These are phyloP conservation scores for Halictus ligatus DNA, from an alignment of 2,888 invertebrate genomes.

Conservation along the genomic window DNA sequence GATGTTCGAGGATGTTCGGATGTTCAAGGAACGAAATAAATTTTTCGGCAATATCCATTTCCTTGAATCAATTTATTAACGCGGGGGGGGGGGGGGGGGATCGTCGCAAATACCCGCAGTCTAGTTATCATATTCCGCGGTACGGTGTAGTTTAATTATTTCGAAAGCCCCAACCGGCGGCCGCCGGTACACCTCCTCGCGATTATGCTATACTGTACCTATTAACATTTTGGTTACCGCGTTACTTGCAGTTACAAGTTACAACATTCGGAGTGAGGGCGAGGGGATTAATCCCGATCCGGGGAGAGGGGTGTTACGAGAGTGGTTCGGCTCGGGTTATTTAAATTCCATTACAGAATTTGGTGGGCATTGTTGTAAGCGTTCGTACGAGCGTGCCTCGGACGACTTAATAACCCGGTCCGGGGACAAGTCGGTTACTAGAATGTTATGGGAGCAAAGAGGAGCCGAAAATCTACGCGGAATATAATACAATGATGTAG, in stretches of 20 bases:
- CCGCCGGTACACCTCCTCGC: conserved; percentile 14
- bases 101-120: background rate
- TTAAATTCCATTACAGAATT: background rate
- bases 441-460: background rate
- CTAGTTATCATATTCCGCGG: conserved; percentile 7
- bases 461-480: background rate
- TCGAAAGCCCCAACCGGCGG: background rate
- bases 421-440: background rate
- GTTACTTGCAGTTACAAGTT: conserved; percentile 12
- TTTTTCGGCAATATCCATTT: background rate
- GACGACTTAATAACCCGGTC: background rate
- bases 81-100: no score
- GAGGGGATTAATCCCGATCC: background rate
- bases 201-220: conserved; percentile 15
- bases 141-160: conserved; percentile 2
- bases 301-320: background rate
- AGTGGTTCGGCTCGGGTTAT: background rate
- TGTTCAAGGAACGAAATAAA: background rate
- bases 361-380: background rate
- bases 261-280: background rate
- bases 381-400: conserved; percentile 7
- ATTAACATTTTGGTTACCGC: conserved; percentile 14
- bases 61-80: background rate
- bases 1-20: no score
- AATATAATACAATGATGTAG: background rate